Evolutionary conservation across 1,140 invertebrate genomes (phyloP).

Genomic region (Scaptomyza graminum): DNA sequence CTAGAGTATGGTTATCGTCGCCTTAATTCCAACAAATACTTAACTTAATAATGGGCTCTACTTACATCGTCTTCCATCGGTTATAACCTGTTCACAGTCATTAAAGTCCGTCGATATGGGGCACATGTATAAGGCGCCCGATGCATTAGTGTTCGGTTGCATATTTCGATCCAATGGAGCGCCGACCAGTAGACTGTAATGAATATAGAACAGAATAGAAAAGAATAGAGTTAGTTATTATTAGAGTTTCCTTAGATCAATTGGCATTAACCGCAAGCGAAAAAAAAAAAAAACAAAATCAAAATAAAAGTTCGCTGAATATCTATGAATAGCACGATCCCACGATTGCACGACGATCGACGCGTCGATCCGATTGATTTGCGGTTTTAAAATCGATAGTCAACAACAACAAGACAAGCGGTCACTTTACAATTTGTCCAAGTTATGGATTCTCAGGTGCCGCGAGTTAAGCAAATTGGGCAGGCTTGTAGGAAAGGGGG

Average conservation of each 20-base stretch:
- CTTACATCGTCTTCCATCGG: conserved; percentile 93
- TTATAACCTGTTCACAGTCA: conserved; percentile 93
- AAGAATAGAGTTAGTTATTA: conserved; percentile 5
- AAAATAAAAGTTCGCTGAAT: not conserved
- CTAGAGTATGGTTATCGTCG: not conserved
- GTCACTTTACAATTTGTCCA: not conserved
- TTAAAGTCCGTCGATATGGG: conserved; percentile 87
- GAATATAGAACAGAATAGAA: not conserved
- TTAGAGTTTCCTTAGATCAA: not conserved
- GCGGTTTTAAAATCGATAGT: not conserved
- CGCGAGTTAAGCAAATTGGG: conserved; percentile 16
- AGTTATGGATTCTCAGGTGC: conserved; percentile 21
- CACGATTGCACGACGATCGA: conserved; percentile 3
- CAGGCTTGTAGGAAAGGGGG: not conserved
- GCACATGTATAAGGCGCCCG: conserved; percentile 95
- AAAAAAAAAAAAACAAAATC: not conserved
- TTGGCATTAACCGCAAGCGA: conserved; percentile 3
- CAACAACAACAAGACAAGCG: not conserved
- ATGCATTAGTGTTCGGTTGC: conserved; percentile 92
- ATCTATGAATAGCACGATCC: not conserved
- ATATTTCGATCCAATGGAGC: conserved; percentile 94
- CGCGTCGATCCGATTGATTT: not conserved
- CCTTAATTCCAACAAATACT: not conserved
- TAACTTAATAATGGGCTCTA: conserved; percentile 21
- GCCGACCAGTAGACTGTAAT: conserved; percentile 93